These are phyloP conservation scores for Misgurnus mizolepis DNA, from an alignment of 2,113 vertebrate species.

Conservation along the genomic window DNA sequence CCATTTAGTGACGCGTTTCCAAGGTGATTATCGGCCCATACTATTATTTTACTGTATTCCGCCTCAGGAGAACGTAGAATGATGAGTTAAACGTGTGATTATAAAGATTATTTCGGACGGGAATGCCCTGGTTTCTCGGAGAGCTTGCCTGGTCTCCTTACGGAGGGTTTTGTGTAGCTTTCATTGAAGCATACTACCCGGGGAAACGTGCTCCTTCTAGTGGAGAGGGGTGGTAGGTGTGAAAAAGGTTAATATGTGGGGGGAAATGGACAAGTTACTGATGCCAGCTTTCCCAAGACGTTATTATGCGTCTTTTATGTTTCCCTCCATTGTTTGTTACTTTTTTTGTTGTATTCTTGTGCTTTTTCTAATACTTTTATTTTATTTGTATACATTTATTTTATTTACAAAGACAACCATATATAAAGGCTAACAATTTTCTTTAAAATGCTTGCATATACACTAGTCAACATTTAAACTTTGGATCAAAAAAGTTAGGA, in stretches of 20 bases:
- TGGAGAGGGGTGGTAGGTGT: slow-evolving; percentile 41
- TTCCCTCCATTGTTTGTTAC: no score
- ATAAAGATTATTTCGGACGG: neutral
- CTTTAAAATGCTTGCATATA: no score
- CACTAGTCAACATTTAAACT: no score
- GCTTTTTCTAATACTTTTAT: no score
- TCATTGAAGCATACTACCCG: slow-evolving; percentile 42
- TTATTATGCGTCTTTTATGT: no score
- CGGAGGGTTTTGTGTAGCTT: slow-evolving; percentile 49
- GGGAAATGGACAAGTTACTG: no score
- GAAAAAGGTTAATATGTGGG: neutral
- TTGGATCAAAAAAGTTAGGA: no score
- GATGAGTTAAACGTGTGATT: neutral
- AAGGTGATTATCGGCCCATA: neutral
- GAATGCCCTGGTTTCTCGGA: slow-evolving; percentile 35
- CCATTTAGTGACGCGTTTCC: neutral
- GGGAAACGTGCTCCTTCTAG: slow-evolving; percentile 29
- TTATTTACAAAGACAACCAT: no score
- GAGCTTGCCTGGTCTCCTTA: slow-evolving; percentile 31
- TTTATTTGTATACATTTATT: no score
- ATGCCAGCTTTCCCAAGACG: no score
- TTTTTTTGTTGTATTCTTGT: no score
- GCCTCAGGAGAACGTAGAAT: neutral
- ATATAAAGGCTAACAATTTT: no score
- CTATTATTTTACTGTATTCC: neutral